phyloP scores from a whole-genome alignment of 92 coral and sea anemone species.

The Epizoanthus rinbou region DNA sequence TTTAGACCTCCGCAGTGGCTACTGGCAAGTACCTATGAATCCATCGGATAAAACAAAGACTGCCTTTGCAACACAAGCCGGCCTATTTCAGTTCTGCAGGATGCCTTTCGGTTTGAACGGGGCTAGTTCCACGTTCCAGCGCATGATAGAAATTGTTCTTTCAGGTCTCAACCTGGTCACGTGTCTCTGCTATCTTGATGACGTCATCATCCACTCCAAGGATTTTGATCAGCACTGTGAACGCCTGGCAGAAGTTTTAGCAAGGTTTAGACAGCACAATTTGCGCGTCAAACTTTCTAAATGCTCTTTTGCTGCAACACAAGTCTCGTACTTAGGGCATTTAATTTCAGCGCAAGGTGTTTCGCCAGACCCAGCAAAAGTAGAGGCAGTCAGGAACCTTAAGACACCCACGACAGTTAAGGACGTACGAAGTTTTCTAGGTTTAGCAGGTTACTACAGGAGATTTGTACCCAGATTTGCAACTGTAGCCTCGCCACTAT shows the following conservation, averaged over 20 bases:
- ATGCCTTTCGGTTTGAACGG: constrained; percentile 50
- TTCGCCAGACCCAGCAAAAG: constrained; percentile 37
- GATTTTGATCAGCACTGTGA: constrained; percentile 36
- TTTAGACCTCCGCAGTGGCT: constrained; percentile 45
- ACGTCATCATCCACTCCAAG: constrained; percentile 37
- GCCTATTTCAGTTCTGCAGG: background rate
- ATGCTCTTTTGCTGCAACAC: constrained; percentile 42
- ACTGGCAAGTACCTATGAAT: constrained; percentile 47
- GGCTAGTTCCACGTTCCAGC: constrained; percentile 34
- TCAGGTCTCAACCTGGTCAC: constrained; percentile 20
- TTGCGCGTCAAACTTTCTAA: constrained; percentile 38
- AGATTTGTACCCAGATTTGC: constrained; percentile 36
- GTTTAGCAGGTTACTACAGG: constrained; percentile 29
- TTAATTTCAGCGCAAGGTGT: constrained; percentile 30
- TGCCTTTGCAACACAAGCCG: constrained; percentile 10
- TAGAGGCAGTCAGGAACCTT: background rate
- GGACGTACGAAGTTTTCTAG: constrained; percentile 44
- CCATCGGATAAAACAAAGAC: constrained; percentile 41
- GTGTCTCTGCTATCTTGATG: constrained; percentile 35
- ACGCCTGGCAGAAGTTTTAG: constrained; percentile 13
- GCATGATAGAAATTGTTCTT: constrained; percentile 19
- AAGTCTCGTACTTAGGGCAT: constrained; percentile 32
- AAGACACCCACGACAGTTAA: constrained; percentile 22
- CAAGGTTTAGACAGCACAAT: constrained; percentile 39
- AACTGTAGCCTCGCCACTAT: constrained; percentile 44